phyloP scores from a whole-genome alignment of 2,888 invertebrate genomes.

The Phlogophora meticulosa region DNA sequence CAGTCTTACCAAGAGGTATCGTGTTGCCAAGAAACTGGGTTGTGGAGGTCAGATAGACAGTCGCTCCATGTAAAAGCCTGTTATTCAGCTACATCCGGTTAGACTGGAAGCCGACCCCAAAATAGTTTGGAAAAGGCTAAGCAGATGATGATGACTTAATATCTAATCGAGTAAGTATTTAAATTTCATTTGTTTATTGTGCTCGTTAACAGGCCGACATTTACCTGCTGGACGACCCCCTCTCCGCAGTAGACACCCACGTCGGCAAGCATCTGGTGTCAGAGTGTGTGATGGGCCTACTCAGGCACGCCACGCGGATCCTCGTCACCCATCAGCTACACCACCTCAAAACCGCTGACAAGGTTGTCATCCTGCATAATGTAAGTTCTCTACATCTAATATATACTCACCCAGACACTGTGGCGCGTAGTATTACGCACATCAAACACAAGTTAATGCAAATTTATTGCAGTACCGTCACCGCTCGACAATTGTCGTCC shows the following conservation, averaged over 20 bases:
- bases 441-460: background rate
- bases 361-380: conserved; percentile 92
- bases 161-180: background rate
- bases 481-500: background rate
- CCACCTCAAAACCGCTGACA: conserved; percentile 93
- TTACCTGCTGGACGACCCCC: conserved; percentile 94
- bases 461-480: background rate
- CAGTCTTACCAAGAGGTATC: too few relatives aligned
- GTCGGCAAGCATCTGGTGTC: conserved; percentile 94
- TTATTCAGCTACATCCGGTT: too few relatives aligned
- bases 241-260: conserved; percentile 94
- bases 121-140: too few relatives aligned
- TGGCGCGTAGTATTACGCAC: background rate
- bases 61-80: too few relatives aligned
- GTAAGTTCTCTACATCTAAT: conserved; percentile 82
- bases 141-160: too few relatives aligned
- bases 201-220: conserved; percentile 91
- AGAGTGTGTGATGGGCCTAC: conserved; percentile 92
- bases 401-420: background rate
- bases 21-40: too few relatives aligned
- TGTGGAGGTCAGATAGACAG: too few relatives aligned
- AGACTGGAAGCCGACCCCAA: too few relatives aligned
- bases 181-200: conserved; percentile 8
- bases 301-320: conserved; percentile 93
- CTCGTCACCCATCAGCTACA: conserved; percentile 97